These are phyloP conservation scores for Nannoperca obscura DNA, from an alignment of 2,797 vertebrate species.

Conservation along the genomic window DNA sequence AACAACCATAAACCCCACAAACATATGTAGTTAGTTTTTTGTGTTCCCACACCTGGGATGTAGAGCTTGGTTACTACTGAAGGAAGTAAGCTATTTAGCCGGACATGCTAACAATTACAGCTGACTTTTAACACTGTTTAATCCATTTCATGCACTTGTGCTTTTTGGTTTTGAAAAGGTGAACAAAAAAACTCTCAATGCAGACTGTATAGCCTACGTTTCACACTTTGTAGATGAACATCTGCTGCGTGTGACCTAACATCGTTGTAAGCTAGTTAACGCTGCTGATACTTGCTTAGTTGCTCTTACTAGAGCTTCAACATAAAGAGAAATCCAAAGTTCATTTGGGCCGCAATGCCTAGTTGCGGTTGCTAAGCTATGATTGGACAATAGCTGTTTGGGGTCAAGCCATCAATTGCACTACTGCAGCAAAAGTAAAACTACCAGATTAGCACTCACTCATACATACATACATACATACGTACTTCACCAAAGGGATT, in stretches of 20 bases:
- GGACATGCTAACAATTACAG: neutral
- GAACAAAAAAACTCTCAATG: no score
- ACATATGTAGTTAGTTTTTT: no score
- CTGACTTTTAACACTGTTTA: neutral
- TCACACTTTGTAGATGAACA: no score
- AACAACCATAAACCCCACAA: no score
- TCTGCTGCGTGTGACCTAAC: neutral
- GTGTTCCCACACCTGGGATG: no score
- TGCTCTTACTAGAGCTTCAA: neutral
- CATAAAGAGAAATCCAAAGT: neutral
- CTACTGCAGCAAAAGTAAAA: slow-evolving; percentile 12
- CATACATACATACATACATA: neutral
- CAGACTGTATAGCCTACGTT: no score
- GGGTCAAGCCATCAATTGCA: slow-evolving; percentile 12
- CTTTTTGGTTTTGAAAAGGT: no score
- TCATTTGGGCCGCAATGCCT: neutral
- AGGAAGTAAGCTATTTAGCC: neutral
- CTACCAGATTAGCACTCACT: slow-evolving; percentile 4
- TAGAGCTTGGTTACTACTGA: no score
- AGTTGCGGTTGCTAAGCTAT: slow-evolving; percentile 2
- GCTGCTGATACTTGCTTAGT: accelerated
- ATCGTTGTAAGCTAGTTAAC: neutral
- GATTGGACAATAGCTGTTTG: neutral
- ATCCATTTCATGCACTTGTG: no score
- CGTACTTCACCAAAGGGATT: neutral